Evolutionary conservation across 2,113 vertebrate genomes (phyloP).

Genomic region (Stictonetta naevosa): DNA sequence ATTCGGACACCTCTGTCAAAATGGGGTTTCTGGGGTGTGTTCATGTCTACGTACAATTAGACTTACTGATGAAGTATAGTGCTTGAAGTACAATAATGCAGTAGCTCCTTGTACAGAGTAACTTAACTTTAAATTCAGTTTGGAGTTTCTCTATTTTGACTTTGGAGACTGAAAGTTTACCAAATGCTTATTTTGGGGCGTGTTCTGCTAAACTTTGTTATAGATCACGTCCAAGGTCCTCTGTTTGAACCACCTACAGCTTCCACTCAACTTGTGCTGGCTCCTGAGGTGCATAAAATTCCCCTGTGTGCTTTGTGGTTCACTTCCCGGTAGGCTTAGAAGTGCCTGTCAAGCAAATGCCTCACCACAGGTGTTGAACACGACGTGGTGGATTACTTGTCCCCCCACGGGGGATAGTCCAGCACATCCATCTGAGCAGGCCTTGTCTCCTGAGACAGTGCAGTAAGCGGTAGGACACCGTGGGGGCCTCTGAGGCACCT

Average conservation of each 20-base stretch:
- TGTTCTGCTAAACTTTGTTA: neutral
- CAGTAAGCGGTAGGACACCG: neutral
- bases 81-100: neutral
- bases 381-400: neutral
- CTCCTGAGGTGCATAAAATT: neutral
- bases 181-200: neutral
- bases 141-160: neutral
- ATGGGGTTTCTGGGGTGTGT: neutral
- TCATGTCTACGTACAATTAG: neutral
- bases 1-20: neutral
- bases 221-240: neutral
- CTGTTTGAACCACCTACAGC: neutral
- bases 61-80: neutral
- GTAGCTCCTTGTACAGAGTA: neutral
- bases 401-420: neutral
- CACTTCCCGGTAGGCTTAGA: neutral
- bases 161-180: neutral
- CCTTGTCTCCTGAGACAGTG: neutral
- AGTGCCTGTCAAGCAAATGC: neutral
- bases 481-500: too few relatives aligned
- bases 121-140: neutral
- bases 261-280: neutral
- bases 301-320: neutral
- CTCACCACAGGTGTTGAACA: neutral
- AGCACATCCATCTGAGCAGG: neutral